Conservation (phyloP, 2,888 invertebrate genomes). For the Helobdella robusta region DNA sequence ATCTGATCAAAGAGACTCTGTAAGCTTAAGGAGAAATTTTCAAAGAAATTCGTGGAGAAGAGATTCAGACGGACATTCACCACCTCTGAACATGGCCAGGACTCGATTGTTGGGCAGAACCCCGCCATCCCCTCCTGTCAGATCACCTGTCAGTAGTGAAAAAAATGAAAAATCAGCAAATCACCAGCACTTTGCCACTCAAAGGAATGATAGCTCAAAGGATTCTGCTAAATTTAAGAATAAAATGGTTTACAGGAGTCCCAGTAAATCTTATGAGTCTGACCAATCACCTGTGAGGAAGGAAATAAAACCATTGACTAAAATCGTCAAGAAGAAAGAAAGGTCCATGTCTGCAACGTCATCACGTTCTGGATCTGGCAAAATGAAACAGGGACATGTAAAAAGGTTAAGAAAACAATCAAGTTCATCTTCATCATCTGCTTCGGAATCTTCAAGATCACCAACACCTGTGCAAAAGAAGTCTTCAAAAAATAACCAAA, state of each 20-base stretch:
- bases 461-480: too few species aligned
- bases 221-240: not conserved
- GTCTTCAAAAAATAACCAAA: too few species aligned
- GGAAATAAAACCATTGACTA: not conserved
- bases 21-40: constrained; percentile 2
- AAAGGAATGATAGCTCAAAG: not conserved
- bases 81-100: constrained; percentile 13
- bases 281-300: not conserved
- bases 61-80: constrained; percentile 2
- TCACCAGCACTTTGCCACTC: not conserved
- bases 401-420: too few species aligned
- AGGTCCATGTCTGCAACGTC: too few species aligned
- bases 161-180: too few species aligned
- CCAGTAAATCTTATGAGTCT: not conserved
- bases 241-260: not conserved
- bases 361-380: too few species aligned
- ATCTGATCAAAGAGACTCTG: not conserved
- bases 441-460: too few species aligned
- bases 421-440: too few species aligned
- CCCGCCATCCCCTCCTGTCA: constrained; percentile 15
- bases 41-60: not conserved
- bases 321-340: too few species aligned
- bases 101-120: constrained; percentile 18
- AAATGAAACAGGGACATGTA: too few species aligned
- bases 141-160: too few species aligned